Conservation (phyloP, 1,140 invertebrate species). For the Drosophila leontia region DNA sequence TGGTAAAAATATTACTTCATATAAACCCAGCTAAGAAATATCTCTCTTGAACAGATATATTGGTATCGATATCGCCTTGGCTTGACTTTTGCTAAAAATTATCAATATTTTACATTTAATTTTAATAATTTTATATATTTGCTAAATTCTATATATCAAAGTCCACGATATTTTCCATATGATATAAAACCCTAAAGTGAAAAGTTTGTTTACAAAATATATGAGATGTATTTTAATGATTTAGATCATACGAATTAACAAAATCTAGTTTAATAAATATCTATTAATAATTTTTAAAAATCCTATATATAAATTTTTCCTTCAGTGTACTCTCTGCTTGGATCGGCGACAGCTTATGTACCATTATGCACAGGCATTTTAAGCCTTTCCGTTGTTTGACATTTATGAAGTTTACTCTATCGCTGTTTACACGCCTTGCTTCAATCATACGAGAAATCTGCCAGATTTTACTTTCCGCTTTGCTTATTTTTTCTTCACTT, state of each 20-base stretch:
- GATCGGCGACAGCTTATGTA: slow-evolving; percentile 12
- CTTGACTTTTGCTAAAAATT: too few species aligned
- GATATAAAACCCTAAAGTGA: too few species aligned
- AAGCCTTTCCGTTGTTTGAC: slow-evolving; percentile 49
- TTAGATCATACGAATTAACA: too few species aligned
- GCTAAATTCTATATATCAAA: too few species aligned
- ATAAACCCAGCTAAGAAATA: background rate
- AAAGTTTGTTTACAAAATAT: too few species aligned
- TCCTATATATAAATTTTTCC: background rate
- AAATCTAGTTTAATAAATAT: background rate
- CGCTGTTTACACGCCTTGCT: slow-evolving; percentile 46
- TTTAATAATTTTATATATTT: too few species aligned
- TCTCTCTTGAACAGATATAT: background rate
- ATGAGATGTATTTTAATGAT: too few species aligned
- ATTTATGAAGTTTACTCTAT: slow-evolving; percentile 54
- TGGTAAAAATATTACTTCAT: background rate
- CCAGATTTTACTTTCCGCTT: slow-evolving; percentile 36
- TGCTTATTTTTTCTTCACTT: slow-evolving; percentile 2
- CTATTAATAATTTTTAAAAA: background rate
- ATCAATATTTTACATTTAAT: too few species aligned
- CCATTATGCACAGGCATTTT: slow-evolving; percentile 15
- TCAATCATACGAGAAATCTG: slow-evolving; percentile 50
- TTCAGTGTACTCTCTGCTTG: background rate
- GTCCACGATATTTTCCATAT: too few species aligned
- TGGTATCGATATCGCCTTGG: background rate